Evolutionary conservation across 2,888 invertebrate species (phyloP).

Genomic region (Euplagia quadripunctaria): DNA sequence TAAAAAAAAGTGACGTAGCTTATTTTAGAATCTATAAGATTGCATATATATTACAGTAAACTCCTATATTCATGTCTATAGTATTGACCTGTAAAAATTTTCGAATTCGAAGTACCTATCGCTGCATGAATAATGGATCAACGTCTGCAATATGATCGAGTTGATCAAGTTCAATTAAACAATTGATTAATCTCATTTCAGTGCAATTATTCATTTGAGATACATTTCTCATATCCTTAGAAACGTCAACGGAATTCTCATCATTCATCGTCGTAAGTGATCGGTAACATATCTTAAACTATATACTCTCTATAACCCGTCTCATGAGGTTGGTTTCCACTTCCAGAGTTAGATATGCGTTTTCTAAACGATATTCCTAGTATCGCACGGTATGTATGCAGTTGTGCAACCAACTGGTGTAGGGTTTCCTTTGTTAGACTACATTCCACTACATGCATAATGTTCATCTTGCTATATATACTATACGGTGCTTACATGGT

Average conservation of each 20-base stretch:
- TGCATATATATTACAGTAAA: neutral
- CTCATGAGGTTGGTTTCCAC: conserved; percentile 48
- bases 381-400: conserved; percentile 36
- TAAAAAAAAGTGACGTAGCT: neutral
- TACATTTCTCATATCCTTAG: conserved; percentile 54
- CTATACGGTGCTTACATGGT: neutral
- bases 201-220: conserved; percentile 53
- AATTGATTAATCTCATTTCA: conserved; percentile 39
- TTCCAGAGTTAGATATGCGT: conserved; percentile 43
- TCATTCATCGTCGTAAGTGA: conserved; percentile 27
- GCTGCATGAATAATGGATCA: conserved; percentile 16
- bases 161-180: conserved; percentile 45
- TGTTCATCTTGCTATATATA: conserved; percentile 33
- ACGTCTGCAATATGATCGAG: conserved; percentile 15
- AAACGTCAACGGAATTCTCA: conserved; percentile 36
- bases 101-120: neutral
- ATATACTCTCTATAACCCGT: conserved; percentile 37
- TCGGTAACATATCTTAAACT: neutral
- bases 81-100: neutral
- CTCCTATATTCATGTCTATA: neutral
- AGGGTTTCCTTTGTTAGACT: conserved; percentile 45
- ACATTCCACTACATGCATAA: conserved; percentile 38
- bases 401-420: conserved; percentile 38
- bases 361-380: conserved; percentile 51
- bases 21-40: neutral